Evolutionary conservation across 1,140 invertebrate species (phyloP).

Genomic region (Hycleus cichorii): DNA sequence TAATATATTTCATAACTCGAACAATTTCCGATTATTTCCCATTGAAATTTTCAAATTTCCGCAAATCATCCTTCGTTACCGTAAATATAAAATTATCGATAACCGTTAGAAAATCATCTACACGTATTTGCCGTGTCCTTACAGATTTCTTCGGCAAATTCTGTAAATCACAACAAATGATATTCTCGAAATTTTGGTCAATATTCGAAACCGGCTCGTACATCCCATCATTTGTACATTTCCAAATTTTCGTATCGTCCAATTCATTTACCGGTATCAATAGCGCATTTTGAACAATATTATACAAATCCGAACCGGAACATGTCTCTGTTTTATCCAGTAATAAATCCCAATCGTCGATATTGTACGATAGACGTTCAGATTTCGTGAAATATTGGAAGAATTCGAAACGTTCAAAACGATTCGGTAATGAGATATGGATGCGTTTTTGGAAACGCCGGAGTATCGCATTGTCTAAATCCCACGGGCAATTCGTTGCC

Average conservation of each 20-base stretch:
- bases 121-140: constrained; percentile 18
- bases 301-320: constrained; percentile 51
- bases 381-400: constrained; percentile 26
- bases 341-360: constrained; percentile 39
- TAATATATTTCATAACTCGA: constrained; percentile 4
- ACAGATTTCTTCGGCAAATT: constrained; percentile 25
- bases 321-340: constrained; percentile 46
- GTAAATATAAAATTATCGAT: constrained; percentile 20
- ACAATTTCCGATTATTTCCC: not conserved
- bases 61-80: constrained; percentile 22
- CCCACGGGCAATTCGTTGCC: constrained; percentile 61
- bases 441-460: constrained; percentile 53
- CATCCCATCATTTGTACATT: constrained; percentile 20
- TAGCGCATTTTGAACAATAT: constrained; percentile 45
- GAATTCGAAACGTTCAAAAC: constrained; percentile 26
- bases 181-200: constrained; percentile 10
- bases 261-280: constrained; percentile 47
- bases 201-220: constrained; percentile 21
- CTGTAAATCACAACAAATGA: constrained; percentile 17
- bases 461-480: constrained; percentile 54
- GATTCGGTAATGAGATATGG: constrained; percentile 51
- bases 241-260: constrained; percentile 35
- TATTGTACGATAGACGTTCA: not conserved
- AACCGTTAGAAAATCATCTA: constrained; percentile 26
- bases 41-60: constrained; percentile 28